phyloP scores from a whole-genome alignment of 2,888 invertebrate genomes.

The Callyntrura guangdongensis region DNA sequence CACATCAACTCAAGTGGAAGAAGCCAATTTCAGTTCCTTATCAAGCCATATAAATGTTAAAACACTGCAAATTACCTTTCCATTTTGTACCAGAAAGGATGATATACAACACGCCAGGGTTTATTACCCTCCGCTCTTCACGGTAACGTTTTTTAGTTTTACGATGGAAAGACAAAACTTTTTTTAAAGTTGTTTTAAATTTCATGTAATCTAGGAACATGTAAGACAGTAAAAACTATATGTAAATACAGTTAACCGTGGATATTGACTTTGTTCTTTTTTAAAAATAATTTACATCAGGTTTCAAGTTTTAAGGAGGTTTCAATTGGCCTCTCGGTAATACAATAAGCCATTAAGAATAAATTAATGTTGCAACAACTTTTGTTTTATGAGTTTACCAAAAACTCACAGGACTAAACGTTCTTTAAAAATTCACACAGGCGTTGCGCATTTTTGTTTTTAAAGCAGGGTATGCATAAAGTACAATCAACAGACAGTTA shows the following conservation, averaged over 20 bases:
- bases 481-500: not conserved
- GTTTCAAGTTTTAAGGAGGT: no score
- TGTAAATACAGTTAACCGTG: no score
- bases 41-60: conserved; percentile 61
- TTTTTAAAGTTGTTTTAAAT: not conserved
- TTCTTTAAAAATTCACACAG: no score
- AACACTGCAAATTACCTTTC: conserved; percentile 47
- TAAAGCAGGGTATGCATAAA: not conserved
- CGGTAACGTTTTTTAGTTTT: not conserved
- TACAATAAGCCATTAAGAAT: no score
- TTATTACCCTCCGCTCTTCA: not conserved
- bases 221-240: not conserved
- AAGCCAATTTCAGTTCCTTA: conserved; percentile 75
- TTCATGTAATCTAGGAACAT: not conserved
- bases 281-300: no score
- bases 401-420: not conserved
- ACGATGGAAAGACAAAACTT: no score
- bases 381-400: not conserved
- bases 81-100: conserved; percentile 65
- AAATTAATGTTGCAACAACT: no score
- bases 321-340: no score
- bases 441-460: not conserved
- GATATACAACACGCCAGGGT: conserved; percentile 25
- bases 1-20: conserved; percentile 73
- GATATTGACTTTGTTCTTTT: not conserved